A percentile compares a stretch with the other conserved stretches of the same genome.
These are phyloP conservation scores for Aspidapion aeneum DNA, from an alignment of 2,888 invertebrate species.

Conservation along the genomic window DNA sequence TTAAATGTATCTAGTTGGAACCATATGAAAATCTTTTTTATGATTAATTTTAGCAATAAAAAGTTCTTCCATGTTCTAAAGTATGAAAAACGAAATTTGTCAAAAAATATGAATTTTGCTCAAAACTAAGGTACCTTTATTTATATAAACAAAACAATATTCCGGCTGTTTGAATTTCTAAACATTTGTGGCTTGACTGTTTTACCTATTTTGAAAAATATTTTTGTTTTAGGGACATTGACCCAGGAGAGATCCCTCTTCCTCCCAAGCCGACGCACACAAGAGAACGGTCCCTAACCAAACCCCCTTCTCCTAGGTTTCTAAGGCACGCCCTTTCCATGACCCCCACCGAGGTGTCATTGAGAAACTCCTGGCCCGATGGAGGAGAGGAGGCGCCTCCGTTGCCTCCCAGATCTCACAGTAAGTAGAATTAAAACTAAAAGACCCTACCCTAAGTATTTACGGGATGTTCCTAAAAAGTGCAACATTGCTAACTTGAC, in stretches of 20 bases:
- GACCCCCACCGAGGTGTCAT: constrained; percentile 50
- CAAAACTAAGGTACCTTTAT: no score
- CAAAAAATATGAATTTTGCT: no score
- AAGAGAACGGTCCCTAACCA: constrained; percentile 49
- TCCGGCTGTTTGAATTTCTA: no score
- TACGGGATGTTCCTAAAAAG: constrained; percentile 5
- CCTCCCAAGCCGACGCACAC: constrained; percentile 53
- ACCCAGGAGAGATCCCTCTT: constrained; percentile 44
- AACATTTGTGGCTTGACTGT: no score
- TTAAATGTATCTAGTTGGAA: no score
- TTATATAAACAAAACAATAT: no score
- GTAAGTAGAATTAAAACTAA: constrained; percentile 52
- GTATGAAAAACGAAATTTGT: no score
- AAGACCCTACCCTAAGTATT: neutral
- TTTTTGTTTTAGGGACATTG: constrained; percentile 39
- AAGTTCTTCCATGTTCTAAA: no score
- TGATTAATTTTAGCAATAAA: no score
- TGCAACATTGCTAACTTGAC: constrained; percentile 3
- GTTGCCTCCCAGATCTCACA: constrained; percentile 74
- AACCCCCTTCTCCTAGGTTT: constrained; percentile 55
- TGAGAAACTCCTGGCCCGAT: constrained; percentile 59
- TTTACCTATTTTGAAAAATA: no score
- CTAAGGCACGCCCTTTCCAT: constrained; percentile 49
- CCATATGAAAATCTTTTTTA: no score
- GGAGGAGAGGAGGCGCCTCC: constrained; percentile 67